phyloP scores from a whole-genome alignment of 2,888 invertebrate species.

The Chymomyza caudatula region DNA sequence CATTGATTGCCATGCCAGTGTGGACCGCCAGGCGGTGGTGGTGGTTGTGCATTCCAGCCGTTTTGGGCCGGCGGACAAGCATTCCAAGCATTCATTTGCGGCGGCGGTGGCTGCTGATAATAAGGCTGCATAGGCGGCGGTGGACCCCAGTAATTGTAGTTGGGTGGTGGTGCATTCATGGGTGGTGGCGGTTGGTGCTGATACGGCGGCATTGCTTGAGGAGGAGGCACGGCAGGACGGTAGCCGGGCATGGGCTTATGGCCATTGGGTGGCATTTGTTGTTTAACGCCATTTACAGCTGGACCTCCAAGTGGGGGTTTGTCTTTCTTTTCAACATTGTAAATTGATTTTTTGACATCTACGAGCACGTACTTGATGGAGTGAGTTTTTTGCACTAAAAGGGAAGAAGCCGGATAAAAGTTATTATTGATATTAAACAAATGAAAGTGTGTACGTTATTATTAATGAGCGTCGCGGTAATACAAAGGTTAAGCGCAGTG shows the following conservation, averaged over 20 bases:
- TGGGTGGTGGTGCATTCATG: conserved; percentile 68
- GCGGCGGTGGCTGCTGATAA: conserved; percentile 78
- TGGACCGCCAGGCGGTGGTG: conserved; percentile 60
- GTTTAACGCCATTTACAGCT: conserved; percentile 38
- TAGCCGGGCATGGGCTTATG: conserved; percentile 47
- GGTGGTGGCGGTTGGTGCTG: conserved; percentile 62
- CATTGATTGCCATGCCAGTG: conserved; percentile 69
- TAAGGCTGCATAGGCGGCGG: conserved; percentile 65
- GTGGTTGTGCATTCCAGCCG: conserved; percentile 71
- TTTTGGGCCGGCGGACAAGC: conserved; percentile 67
- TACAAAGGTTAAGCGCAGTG: too few species aligned
- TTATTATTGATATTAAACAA: not conserved
- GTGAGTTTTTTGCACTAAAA: conserved; percentile 86
- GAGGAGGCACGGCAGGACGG: conserved; percentile 59
- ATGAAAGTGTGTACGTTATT: conserved; percentile 7
- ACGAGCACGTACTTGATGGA: conserved; percentile 89
- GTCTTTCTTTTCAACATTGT: conserved; percentile 85
- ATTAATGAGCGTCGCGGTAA: too few species aligned
- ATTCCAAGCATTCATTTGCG: conserved; percentile 71
- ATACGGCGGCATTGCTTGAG: conserved; percentile 58
- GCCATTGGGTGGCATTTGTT: conserved; percentile 58
- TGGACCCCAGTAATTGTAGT: conserved; percentile 74
- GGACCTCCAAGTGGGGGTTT: conserved; percentile 30
- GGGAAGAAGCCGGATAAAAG: not conserved
- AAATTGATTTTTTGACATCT: conserved; percentile 95